Evolutionary conservation across 1,140 invertebrate genomes (phyloP), one percentile per base, ranked within the genome.

Genomic region (Orchesella cincta): DNA sequence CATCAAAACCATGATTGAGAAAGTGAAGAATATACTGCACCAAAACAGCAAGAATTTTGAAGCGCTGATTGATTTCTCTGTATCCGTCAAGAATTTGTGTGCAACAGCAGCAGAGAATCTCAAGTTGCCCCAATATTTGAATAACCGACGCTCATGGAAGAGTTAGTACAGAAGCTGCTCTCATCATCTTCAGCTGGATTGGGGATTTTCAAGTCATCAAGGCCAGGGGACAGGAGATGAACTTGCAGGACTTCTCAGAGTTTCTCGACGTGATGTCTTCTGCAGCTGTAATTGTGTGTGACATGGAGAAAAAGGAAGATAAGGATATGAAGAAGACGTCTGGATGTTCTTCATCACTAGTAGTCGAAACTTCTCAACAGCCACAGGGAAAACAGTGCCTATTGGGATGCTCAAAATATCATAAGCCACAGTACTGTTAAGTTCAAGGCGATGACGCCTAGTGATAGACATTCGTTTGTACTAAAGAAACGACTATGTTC

Each of bases 1-100:
- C 29, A 70, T 76, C 14, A 31, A 67, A 35, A 76, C 5, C 31
- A 64, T 76, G 75, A 76, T 76, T 31, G 20, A 67, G 23, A 76
- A 76, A 57, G 34, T 33, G 3, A 64, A 29, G 29, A n/a, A 54
- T 14, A 54, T 31, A 34, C 8, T 35, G 34, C 12, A 14, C 1
- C 31, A 23, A n/a, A 8, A 14, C 29, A 28, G 16, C 20, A 33
- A 31, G 20, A 54, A 76, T 14, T 62, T n/a, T n/a, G 33, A 76
- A 70, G n/a, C 14, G 1, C n/a, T 64, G 1, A 23, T 76, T 1
- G 31, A 31, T 12, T 76, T 76, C 18, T 64, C 57, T 1, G 36
- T 34, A 16, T n/a, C 12, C 1, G 75, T 76, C 1, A 46, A 64
- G 14, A 76, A 76, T 39, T 23, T 76, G 1, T 57, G 71, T 28